These are phyloP conservation scores for Hypercompe scribonia DNA, from an alignment of 2,888 invertebrate genomes.

Conservation along the genomic window DNA sequence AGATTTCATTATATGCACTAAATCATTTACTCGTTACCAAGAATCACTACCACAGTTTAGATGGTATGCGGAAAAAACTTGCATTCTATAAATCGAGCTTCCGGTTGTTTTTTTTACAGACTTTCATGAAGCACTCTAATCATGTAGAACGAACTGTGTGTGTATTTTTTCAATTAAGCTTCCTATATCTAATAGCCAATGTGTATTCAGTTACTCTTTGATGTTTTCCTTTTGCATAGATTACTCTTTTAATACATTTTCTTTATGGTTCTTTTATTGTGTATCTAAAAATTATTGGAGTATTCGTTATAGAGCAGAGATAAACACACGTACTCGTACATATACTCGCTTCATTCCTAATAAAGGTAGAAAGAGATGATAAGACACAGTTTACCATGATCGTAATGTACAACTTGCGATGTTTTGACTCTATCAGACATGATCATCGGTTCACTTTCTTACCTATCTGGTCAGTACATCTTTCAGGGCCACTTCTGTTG, in stretches of 20 bases:
- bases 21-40: no score
- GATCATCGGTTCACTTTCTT: no score
- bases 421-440: neutral
- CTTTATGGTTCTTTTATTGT: neutral
- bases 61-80: neutral
- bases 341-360: neutral
- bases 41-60: slow-evolving; percentile 6
- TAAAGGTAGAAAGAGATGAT: neutral
- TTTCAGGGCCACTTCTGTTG: no score
- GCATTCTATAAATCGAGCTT: slow-evolving; percentile 5
- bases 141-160: slow-evolving; percentile 20
- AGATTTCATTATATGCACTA: no score
- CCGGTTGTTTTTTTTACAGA: slow-evolving; percentile 8
- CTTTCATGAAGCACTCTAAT: slow-evolving; percentile 22
- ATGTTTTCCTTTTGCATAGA: neutral
- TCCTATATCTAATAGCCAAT: slow-evolving; percentile 13
- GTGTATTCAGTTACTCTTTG: neutral
- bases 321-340: neutral
- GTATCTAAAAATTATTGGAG: neutral
- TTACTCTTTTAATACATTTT: neutral
- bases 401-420: neutral
- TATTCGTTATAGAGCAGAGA: neutral
- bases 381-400: neutral
- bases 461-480: no score
- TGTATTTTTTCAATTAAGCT: slow-evolving; percentile 20